These are phyloP conservation scores for Nothocercus nigrocapillus DNA, from an alignment of 2,113 vertebrate genomes.

Conservation along the genomic window DNA sequence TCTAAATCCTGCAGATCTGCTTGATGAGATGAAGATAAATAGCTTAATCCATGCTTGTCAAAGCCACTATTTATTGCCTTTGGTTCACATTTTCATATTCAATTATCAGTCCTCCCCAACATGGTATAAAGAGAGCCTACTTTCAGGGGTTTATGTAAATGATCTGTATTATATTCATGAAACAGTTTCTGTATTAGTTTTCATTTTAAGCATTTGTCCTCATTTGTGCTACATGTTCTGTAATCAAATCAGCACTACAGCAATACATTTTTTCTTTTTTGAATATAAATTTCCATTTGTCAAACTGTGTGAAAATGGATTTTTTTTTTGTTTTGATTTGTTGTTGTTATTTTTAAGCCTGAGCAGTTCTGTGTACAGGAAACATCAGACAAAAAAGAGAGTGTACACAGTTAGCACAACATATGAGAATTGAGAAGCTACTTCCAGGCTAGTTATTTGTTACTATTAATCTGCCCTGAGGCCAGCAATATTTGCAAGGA, in stretches of 20 bases:
- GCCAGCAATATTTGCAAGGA: neutral
- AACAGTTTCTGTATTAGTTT: neutral
- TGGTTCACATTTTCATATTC: neutral
- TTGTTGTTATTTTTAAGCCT: neutral
- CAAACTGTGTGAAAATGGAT: neutral
- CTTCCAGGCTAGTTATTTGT: neutral
- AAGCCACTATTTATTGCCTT: neutral
- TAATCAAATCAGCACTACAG: neutral
- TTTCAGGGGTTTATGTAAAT: fast-evolving
- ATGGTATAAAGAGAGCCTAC: neutral
- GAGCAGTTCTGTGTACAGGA: neutral
- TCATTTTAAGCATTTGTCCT: neutral
- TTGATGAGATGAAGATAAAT: neutral
- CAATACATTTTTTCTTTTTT: neutral
- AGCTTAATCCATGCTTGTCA: neutral
- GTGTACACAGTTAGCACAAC: neutral
- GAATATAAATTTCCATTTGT: neutral
- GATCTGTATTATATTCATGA: neutral
- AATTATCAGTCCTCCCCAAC: neutral
- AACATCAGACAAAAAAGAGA: neutral
- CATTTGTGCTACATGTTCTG: neutral
- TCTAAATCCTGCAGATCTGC: neutral
- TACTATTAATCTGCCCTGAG: neutral
- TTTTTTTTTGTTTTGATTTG: neutral
- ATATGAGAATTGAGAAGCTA: neutral